Evolutionary conservation across 2,888 invertebrate species (phyloP), one percentile per base, ranked within the genome.

Genomic region (Lasiommata megera): DNA sequence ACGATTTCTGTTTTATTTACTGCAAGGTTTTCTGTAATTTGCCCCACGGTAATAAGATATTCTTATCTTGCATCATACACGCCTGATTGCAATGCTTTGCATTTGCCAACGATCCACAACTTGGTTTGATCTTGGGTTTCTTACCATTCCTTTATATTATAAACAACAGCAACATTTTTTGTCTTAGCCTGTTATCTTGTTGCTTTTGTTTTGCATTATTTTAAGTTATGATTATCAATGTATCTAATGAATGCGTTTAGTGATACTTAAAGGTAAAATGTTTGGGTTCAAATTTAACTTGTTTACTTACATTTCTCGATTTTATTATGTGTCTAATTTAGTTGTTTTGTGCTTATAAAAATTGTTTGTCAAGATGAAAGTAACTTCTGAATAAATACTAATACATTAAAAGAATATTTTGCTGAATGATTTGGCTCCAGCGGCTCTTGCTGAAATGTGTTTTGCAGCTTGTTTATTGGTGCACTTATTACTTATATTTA

Each of bases 1-100:
- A 62, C 61, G 65, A 57, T 64, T 67, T 67, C 67, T 56, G 53
- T 59, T 73, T 60, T 52, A 61, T 60, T 65, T 66, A 64, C 77
- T 80, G 80, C 77, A 80, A 82, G 73, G 66, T 72, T 72, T 73
- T 74, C 67, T 67, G 62, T 67, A 65, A 65, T 67, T 67, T 66
- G 62, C 60, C 62, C 58, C 54, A 60, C 70, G 65, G 60, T 66
- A 61, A 61, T 66, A 44, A 64, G 64, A 64, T 70, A 65, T 64
- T 72, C 71, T 70, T 76, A 71, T 72, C 70, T 69, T 74, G 75
- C 74, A 78, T 76, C 73, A 78, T 79, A 79, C 87, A 84, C 88
- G 89, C 89, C 88, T 89, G 84, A 81, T 82, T 84, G 83, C 85
- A 86, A 86, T 78, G 89, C 89, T 89, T 89, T 82, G 89, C 88